Evolutionary conservation across 2,797 vertebrate genomes (phyloP), one percentile per base, ranked within the genome.

Genomic region (Spinibarbus caldwelli): DNA sequence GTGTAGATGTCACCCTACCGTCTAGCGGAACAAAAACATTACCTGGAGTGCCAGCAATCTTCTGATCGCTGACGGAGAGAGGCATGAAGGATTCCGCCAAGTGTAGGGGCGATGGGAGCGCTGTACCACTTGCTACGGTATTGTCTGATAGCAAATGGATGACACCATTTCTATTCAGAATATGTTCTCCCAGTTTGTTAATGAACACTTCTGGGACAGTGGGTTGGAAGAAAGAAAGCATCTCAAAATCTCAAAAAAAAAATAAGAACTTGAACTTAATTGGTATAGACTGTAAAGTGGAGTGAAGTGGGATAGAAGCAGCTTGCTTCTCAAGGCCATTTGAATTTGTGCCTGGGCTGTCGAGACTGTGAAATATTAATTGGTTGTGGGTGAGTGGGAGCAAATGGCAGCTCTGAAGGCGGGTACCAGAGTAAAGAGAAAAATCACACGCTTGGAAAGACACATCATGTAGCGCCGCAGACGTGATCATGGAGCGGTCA

Each of bases 201-300:
- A 90, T 91, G 87, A 91, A 88, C 88, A 89, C 87, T 73, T 86
- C 73, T 84, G 89, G 86, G 89, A 91, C 70, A 57, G 70, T 57
- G 49, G 77, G 57, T 73, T 83, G 71, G 67, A 87, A 89, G 71
- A 86, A 68, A 78, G 64, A 79, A 57, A 59, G 87, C 86, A 41
- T 83, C 82, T 86, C 79, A 64, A 66, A 81, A 88, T 90, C 88
- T 86, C 78, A 31, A 84, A 86, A 87, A 52, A 68, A 57, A 41
- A 47, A 87, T 41, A 72, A 87, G 79, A 87, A 81, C 72, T 77
- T 87, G 66, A 66, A 79, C 64, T 88, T 90, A 90, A 91, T 90
- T 90, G 86, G 87, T 87, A 81, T 77, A 85, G 89, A 89, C 88
- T 89, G 86, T 82, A 86, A 87, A 89, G 84, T 79, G 86, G 77